Base-by-base conservation (phyloP, 2,113 vertebrate species). In the Hypanus sabinus region DNA sequence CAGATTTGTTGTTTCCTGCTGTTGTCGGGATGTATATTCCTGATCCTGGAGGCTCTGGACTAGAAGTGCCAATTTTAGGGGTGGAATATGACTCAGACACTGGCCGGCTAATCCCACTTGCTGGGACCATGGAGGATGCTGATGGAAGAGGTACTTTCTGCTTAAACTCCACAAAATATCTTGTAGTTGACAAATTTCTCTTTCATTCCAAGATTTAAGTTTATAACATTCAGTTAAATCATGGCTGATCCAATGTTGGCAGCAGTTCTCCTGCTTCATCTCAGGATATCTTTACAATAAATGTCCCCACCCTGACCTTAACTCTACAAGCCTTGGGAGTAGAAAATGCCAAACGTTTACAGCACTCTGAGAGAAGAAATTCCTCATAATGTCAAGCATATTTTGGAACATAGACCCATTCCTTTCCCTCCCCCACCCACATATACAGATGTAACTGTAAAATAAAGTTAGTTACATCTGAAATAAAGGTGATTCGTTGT, bases 21-120 rank as follows among this genome's bases (percentile, higher is more conserved):
- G 95, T 98, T n/a, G 96, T 97, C 30, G 98, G 98, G 38, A 95
- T 98, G 97, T 97, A 98, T 87, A 98, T 98, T 94, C 98, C 97
- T 71, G 98, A 98, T 94, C 97, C 98, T 0, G 94, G 96, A 94
- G 98, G 98, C 68, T 98, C 98, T 2, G 95, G 97, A 33, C 94
- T 98, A 46, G 96, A 95, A 95, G 98, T 98, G 3, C 98, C 98
- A 5, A 94, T 98, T 94, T 96, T 99, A 62, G 98, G 98, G 30
- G 95, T 96, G 95, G 96, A 97, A 85, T 94, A 94, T 36, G 96
- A 98, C 94, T 95, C 95, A 46, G 80, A 95, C n/a, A 97, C 96
- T 24, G 96, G 97, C 0, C 95, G 95, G 38, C 94, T 95, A 79
- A 95, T 95, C 2, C 97, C 97, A 0, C 94, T 99, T 3, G 97